Base-by-base conservation (phyloP, 1,140 invertebrate species). In the Bilobella aurantiaca region DNA sequence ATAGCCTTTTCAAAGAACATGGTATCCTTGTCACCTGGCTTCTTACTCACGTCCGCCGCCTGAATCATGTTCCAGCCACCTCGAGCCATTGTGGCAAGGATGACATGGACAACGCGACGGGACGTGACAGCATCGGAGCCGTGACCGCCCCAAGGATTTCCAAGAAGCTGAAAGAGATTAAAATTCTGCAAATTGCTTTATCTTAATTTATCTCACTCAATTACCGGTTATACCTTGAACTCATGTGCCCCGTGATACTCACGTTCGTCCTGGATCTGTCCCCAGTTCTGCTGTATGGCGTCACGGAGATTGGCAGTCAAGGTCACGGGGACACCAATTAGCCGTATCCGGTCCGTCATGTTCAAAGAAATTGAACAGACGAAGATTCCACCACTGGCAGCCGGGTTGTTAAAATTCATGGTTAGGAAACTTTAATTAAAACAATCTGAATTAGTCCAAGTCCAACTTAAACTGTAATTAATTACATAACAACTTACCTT, bases 1-100 rank as follows among this genome's bases (percentile, higher is more conserved):
- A 42, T n/a, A 64, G 66, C 49, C 2, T 29, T 27, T 47, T 70
- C 69, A 60, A 70, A 70, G 53, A 70, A 68, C 46, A 70, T 2
- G 2, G 68, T 63, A 29, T 69, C 68, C 56, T 64, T 64, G 46
- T 69, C 68, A 0, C 34, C n/a, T 8, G 3, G 57, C 31, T 66
- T 66, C 37, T 69, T 69, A 27, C 64, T 66, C 1, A 64, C 34
- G 28, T 69, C 68, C 1, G 58, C 32, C 29, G 64, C 31, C 53
- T 64, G 62, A 37, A 69, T 1, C 2, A 66, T 25, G 29, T 64
- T 67, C 65, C 64, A 69, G 21, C 68, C 68, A 25, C 56, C 5
- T 3, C 23, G 3, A 3, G 68, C 68, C 68, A 69, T 66, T 0
- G 12, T 14, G 1, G 16, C 29, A 3, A 66, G 46, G 25, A 69